phyloP scores from a whole-genome alignment of 2,113 vertebrate genomes.

The Peucedramus taeniatus region DNA sequence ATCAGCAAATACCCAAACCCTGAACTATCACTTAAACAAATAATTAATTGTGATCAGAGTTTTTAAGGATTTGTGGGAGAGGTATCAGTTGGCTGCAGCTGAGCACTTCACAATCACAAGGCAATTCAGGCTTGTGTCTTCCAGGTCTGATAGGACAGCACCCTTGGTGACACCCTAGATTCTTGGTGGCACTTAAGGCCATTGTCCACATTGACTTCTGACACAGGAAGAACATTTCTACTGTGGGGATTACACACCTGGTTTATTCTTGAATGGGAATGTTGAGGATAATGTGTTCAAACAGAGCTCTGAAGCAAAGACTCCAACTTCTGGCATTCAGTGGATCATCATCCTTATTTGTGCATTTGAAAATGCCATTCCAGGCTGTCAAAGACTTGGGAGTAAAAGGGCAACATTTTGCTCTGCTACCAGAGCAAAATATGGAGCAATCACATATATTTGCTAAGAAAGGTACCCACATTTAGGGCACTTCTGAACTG shows the following conservation, averaged over 20 bases:
- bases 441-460: rapidly evolving
- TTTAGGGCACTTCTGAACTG: not conserved
- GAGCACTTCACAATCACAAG: not conserved
- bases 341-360: not conserved
- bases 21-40: not conserved
- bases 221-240: not conserved
- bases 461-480: not conserved
- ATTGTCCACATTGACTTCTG: not conserved
- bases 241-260: not conserved
- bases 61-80: not conserved
- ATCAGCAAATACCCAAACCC: not conserved
- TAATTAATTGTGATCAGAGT: not conserved
- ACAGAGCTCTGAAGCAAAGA: not conserved
- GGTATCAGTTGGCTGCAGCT: not conserved
- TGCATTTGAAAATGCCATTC: not conserved
- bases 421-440: not conserved
- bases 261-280: not conserved
- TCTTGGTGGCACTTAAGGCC: not conserved
- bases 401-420: not conserved
- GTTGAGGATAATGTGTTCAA: not conserved
- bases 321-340: not conserved
- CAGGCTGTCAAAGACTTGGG: not conserved
- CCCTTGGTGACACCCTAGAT: not conserved
- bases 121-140: not conserved
- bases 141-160: not conserved